Percentiles rank a stretch among this genome's conserved stretches.
Conservation (phyloP, 1,140 invertebrate species). For the Arctopsyche grandis region DNA sequence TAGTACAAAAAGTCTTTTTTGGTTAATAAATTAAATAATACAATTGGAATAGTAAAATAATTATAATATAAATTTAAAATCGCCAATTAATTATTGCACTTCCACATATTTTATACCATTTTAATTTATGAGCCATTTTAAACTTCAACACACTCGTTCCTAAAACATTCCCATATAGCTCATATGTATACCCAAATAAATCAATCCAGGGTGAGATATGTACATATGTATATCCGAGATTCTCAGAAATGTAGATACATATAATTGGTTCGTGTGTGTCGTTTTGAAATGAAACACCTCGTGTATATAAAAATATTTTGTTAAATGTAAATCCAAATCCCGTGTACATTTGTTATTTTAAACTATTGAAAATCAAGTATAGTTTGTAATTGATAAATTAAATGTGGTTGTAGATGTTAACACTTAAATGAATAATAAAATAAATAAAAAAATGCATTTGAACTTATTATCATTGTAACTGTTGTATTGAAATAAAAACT, state of each 20-base stretch:
- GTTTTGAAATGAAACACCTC: neutral
- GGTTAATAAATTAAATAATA: no score
- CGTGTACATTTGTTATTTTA: slow-evolving; percentile 42
- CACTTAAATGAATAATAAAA: neutral
- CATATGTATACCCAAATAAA: no score
- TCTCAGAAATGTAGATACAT: neutral
- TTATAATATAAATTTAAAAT: neutral
- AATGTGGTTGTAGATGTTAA: slow-evolving; percentile 54
- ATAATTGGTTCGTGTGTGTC: neutral
- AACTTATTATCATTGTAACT: slow-evolving; percentile 49
- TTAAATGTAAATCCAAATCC: slow-evolving; percentile 21
- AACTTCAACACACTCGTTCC: neutral
- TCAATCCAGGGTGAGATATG: no score
- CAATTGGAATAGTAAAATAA: neutral
- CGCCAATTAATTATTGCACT: neutral
- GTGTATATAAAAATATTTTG: neutral
- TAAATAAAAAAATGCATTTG: slow-evolving; percentile 39
- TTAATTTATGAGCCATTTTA: neutral
- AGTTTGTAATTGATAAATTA: slow-evolving; percentile 43
- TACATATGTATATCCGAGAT: neutral
- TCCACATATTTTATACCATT: no score
- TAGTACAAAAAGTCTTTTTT: neutral
- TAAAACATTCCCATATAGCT: no score
- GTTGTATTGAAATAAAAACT: slow-evolving; percentile 47
- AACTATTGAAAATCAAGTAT: slow-evolving; percentile 34